Conservation (phyloP, 2,888 invertebrate genomes). For the Orthosia cruda region DNA sequence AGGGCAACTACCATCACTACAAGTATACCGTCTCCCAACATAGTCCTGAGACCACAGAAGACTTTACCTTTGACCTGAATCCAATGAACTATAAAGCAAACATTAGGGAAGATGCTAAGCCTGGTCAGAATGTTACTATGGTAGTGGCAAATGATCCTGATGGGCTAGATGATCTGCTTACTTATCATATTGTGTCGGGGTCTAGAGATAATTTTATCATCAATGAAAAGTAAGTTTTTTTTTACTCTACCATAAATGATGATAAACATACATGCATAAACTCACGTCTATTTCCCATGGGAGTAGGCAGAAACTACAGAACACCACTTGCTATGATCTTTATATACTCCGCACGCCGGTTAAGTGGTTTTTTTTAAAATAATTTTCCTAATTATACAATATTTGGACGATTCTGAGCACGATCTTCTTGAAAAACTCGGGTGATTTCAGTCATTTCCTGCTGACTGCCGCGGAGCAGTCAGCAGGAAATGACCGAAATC, state of each 20-base stretch:
- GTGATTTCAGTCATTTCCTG: too few relatives aligned
- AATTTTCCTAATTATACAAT: too few relatives aligned
- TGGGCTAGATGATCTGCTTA: slow-evolving; percentile 93
- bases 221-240: slow-evolving; percentile 93
- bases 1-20: slow-evolving; percentile 93
- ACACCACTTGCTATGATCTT: too few relatives aligned
- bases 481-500: too few relatives aligned
- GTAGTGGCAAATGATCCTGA: slow-evolving; percentile 96
- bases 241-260: not conserved
- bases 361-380: too few relatives aligned
- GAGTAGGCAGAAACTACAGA: too few relatives aligned
- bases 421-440: too few relatives aligned
- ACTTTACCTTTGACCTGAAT: slow-evolving; percentile 91
- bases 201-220: slow-evolving; percentile 95
- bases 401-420: too few relatives aligned
- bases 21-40: slow-evolving; percentile 85
- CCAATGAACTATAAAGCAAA: slow-evolving; percentile 94
- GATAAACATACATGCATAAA: not conserved
- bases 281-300: too few relatives aligned
- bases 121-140: slow-evolving; percentile 94
- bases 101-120: slow-evolving; percentile 93
- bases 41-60: slow-evolving; percentile 81
- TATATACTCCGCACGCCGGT: too few relatives aligned
- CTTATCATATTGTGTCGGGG: slow-evolving; percentile 94
- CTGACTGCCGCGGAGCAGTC: too few relatives aligned